Evolutionary conservation across 2,113 vertebrate species (phyloP).

Genomic region (Grammatotria lemairii): DNA sequence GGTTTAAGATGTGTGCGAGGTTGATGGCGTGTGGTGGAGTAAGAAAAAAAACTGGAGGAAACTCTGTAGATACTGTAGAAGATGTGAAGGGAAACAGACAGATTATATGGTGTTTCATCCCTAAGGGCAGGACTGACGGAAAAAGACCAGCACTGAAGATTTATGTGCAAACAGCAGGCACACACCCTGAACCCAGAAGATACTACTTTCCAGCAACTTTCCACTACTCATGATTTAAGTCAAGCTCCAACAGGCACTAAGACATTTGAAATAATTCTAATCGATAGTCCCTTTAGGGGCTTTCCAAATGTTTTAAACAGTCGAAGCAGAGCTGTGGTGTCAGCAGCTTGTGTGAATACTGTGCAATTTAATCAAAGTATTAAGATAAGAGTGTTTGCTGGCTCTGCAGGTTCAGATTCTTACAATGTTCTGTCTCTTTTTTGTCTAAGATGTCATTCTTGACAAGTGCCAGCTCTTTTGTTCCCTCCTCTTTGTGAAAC

Average conservation of each 20-base stretch:
- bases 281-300: background rate
- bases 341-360: background rate
- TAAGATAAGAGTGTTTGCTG: background rate
- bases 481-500: background rate
- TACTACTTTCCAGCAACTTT: background rate
- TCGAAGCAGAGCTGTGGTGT: background rate
- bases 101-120: conserved; percentile 50
- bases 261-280: conserved; percentile 15
- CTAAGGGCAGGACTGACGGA: conserved; percentile 12
- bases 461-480: background rate
- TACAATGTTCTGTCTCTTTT: background rate
- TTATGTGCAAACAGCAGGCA: conserved; percentile 2
- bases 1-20: conserved; percentile 18
- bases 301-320: background rate
- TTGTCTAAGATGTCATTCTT: background rate
- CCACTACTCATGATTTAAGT: background rate
- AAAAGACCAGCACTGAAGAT: conserved; percentile 17
- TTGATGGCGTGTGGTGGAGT: background rate
- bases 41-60: background rate
- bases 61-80: background rate
- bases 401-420: background rate
- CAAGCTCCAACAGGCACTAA: background rate
- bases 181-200: conserved; percentile 1
- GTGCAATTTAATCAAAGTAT: conserved; percentile 13
- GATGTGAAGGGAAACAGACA: background rate